Base-by-base conservation (phyloP, 2,797 vertebrate species). In the Sebastes oblongus region DNA sequence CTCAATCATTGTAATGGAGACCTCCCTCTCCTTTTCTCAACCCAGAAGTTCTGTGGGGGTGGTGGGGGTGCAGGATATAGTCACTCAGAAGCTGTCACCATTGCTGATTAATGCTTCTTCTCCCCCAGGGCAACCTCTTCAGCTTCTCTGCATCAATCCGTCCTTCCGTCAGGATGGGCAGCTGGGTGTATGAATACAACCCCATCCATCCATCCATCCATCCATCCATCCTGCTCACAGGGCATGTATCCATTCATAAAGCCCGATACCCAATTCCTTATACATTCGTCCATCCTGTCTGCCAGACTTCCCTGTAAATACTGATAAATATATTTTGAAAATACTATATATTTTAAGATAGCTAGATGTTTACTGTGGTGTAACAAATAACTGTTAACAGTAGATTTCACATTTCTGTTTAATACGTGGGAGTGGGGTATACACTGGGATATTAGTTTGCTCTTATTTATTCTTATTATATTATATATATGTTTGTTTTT, bases 11-110 rank as follows among this genome's bases (percentile, higher is more conserved):
- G 52, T 66, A 73, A 68, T 24, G 8, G 18, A 36, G 4, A 12
- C 69, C 55, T 42, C 27, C 1, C 52, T 46, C 6, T 1, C 32
- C 29, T 61, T 55, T 30, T 10, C 54, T 60, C 7, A 30, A 72
- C 5, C 42, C 32, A 65, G 24, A 58, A 4, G 54, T 76, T 77
- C 20, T 83, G 36, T 30, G 25, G n/a, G 55, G 75, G 69, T 36
- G 72, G 42, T 52, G 46, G 46, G 20, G 50, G 9, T 54, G 71
- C 81, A 88, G 81, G 87, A 92, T 71, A 73, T 77, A 11, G 78
- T 88, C 86, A 82, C 77, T 84, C 80, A 85, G 54, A 78, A 81
- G 71, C 84, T 92, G 92, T 92, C 91, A 91, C 39, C 56, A 67
- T 29, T 50, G 68, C 36, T 92, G 89, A 92, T 92, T 82, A 73